Evolutionary conservation across 2,797 vertebrate genomes (phyloP).

Genomic region (Micropoecilia bifurca): DNA sequence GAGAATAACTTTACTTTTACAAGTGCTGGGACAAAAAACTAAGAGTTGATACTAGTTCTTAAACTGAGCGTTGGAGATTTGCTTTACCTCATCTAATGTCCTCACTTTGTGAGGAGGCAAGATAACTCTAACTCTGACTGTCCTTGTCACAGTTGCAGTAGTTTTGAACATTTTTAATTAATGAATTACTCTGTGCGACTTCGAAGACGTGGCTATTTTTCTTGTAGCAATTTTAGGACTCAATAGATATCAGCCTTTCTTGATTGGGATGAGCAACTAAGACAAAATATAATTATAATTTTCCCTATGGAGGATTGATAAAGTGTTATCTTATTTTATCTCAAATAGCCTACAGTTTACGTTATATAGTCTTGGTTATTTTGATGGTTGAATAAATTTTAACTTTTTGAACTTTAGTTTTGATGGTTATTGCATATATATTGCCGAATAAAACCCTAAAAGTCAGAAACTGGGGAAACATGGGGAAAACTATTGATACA

Average conservation of each 20-base stretch:
- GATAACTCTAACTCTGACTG: neutral
- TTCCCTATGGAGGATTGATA: too few species aligned
- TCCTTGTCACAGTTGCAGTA: neutral
- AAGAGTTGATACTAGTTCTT: neutral
- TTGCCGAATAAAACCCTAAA: neutral
- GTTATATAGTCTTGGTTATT: neutral
- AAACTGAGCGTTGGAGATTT: neutral
- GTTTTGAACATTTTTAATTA: neutral
- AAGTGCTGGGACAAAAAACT: neutral
- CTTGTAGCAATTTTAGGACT: neutral
- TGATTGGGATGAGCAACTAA: neutral
- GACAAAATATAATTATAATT: neutral
- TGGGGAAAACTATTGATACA: neutral
- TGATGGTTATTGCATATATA: neutral
- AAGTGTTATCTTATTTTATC: neutral
- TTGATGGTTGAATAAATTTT: neutral
- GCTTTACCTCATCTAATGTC: neutral
- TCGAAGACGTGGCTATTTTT: neutral
- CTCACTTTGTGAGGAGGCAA: neutral
- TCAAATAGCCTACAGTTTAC: neutral
- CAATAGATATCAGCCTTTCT: neutral
- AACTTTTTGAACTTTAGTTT: neutral
- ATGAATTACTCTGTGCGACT: neutral
- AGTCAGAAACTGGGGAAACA: neutral
- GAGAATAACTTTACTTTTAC: neutral